Conservation (phyloP, 2,797 vertebrate genomes). For the Sus cebifrons region DNA sequence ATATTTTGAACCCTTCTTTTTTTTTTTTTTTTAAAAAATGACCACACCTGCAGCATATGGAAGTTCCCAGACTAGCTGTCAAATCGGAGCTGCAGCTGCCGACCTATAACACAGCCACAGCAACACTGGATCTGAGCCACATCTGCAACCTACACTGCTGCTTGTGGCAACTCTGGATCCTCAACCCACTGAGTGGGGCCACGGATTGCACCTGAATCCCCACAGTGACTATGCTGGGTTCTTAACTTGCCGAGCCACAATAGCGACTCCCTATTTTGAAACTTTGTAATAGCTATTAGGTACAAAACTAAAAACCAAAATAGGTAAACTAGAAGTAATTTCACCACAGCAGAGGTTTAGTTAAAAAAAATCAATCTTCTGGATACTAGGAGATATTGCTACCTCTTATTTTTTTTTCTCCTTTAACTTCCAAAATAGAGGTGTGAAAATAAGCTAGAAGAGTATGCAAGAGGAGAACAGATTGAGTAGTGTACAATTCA, state of each 20-base stretch:
- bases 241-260: no score
- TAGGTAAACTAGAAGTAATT: not conserved
- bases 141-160: no score
- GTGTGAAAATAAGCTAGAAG: not conserved
- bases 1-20: not conserved
- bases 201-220: no score
- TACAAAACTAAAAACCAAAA: not conserved
- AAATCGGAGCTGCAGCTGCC: no score
- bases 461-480: not conserved
- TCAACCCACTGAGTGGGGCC: no score
- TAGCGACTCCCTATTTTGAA: not conserved
- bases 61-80: no score
- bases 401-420: not conserved
- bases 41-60: no score
- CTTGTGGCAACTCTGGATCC: no score
- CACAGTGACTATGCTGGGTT: no score
- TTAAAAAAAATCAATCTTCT: not conserved
- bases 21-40: no score
- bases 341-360: not conserved
- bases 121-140: no score
- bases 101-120: no score
- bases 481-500: not conserved
- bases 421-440: not conserved
- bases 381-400: not conserved
- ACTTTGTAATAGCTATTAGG: not conserved